A percentile compares a stretch with the other conserved stretches of the same genome.
Conservation (phyloP, 2,888 invertebrate genomes). For the Ectemnius continuus region DNA sequence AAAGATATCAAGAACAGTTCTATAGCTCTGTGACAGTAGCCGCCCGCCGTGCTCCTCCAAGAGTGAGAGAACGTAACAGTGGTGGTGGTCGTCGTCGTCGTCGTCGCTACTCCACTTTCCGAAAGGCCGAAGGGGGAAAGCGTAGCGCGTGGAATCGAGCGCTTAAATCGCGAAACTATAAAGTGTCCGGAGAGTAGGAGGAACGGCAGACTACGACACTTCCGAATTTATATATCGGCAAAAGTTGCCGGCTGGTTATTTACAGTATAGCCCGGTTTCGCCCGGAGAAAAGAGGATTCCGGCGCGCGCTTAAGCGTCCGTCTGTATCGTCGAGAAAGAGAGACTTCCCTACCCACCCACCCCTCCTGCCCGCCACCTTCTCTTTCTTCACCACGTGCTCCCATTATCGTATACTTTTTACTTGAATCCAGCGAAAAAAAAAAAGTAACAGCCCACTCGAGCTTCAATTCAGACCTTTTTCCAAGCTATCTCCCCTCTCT, state of each 20-base stretch:
- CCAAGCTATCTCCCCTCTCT: no score
- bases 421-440: background rate
- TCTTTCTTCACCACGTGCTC: background rate
- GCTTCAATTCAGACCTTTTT: background rate
- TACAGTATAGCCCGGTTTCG: background rate
- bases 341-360: background rate
- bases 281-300: constrained; percentile 1
- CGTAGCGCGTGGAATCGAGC: background rate
- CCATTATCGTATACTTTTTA: constrained; percentile 7
- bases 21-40: background rate
- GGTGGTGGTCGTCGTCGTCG: no score
- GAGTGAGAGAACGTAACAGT: no score
- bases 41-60: background rate
- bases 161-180: constrained; percentile 7
- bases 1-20: no score
- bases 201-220: background rate
- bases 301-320: background rate
- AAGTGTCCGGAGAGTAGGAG: no score
- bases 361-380: background rate
- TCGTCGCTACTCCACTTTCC: background rate
- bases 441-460: background rate
- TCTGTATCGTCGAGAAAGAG: background rate
- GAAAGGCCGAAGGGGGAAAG: background rate
- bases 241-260: constrained; percentile 1
- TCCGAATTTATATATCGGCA: background rate